These are phyloP conservation scores for Acomys russatus DNA, from an alignment of 2,797 vertebrate species.

Conservation along the genomic window DNA sequence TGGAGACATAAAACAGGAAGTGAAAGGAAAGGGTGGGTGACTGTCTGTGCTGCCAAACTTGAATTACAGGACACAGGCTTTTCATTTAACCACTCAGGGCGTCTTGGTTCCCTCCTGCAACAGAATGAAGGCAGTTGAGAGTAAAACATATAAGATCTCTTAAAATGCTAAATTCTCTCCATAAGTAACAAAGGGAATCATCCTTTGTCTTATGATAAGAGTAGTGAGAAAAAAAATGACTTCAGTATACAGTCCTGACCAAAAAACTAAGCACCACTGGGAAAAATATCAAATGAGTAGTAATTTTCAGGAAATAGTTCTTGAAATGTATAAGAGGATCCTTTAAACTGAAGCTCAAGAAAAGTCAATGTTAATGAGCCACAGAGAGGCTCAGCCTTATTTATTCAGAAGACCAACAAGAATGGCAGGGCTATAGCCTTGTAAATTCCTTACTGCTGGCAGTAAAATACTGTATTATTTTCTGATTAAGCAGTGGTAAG, in stretches of 20 bases:
- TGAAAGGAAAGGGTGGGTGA: neutral
- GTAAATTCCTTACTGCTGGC: neutral
- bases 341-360: neutral
- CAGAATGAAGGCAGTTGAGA: neutral
- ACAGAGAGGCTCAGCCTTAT: neutral
- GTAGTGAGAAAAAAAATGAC: slow-evolving; percentile 16
- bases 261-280: neutral
- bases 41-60: neutral
- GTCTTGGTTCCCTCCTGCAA: neutral
- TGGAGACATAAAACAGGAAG: slow-evolving; percentile 44
- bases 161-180: neutral
- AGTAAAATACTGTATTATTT: neutral
- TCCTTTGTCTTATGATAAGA: slow-evolving; percentile 48
- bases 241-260: neutral
- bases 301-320: slow-evolving; percentile 49
- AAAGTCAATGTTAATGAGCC: slow-evolving; percentile 46
- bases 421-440: neutral
- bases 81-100: neutral
- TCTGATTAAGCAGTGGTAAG: neutral
- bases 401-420: neutral
- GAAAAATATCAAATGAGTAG: slow-evolving; percentile 23
- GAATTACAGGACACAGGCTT: neutral
- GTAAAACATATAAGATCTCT: neutral
- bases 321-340: slow-evolving; percentile 57
- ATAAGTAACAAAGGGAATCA: neutral